Conservation (phyloP, 2,113 vertebrate species). For the Strigops habroptila region DNA sequence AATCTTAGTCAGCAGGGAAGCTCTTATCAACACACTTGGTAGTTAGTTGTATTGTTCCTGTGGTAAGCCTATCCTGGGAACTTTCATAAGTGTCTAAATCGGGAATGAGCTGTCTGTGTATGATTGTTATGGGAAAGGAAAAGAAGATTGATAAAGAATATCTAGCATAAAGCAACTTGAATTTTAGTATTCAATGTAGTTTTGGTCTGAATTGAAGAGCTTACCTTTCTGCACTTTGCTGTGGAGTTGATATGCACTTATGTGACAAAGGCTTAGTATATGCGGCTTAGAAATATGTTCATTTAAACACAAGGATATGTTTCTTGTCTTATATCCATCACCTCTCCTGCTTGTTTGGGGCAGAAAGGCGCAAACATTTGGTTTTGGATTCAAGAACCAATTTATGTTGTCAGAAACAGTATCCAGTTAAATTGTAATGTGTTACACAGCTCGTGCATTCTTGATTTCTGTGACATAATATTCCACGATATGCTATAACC, state of each 20-base stretch:
- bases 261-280: accelerated
- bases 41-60: background rate
- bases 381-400: background rate
- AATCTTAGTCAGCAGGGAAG: background rate
- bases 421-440: background rate
- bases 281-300: background rate
- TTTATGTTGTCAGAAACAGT: background rate
- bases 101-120: background rate
- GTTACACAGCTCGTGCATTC: background rate
- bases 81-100: background rate
- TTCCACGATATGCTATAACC: background rate
- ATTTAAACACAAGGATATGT: background rate
- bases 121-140: background rate
- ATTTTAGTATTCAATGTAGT: background rate
- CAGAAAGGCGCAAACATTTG: background rate
- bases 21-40: background rate
- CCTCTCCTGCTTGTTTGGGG: background rate
- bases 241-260: background rate
- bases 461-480: background rate
- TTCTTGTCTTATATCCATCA: background rate
- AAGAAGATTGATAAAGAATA: background rate
- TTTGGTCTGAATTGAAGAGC: background rate
- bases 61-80: background rate
- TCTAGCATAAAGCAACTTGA: background rate
- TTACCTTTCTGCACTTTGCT: background rate